phyloP scores from a whole-genome alignment of 2,888 invertebrate genomes.

The Athrips mouffetella region DNA sequence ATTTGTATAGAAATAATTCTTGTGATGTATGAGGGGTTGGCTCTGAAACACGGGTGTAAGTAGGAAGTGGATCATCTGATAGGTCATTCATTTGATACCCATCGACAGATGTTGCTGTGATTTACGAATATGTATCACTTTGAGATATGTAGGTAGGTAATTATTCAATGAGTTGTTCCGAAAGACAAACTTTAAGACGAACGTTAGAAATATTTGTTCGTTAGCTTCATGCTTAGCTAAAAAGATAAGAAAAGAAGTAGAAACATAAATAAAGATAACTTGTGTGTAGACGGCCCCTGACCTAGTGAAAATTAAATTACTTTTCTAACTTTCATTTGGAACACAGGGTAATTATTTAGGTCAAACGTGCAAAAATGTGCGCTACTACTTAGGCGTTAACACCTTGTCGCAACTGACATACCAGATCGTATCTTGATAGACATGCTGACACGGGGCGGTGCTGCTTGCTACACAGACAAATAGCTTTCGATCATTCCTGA shows the following conservation, averaged over 20 bases:
- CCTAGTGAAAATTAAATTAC: conserved; percentile 38
- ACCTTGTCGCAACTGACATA: conserved; percentile 2
- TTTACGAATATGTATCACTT: not conserved
- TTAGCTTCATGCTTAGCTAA: too few relatives aligned
- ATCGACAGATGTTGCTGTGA: not conserved
- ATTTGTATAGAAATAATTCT: conserved; percentile 47
- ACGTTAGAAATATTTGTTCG: too few relatives aligned
- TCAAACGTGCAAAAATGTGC: conserved; percentile 13
- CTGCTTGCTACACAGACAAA: not conserved
- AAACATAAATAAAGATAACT: not conserved
- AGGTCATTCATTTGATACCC: not conserved
- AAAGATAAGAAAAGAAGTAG: not conserved
- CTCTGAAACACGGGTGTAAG: conserved; percentile 6
- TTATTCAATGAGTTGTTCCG: too few relatives aligned
- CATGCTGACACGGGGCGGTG: not conserved
- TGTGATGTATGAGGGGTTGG: conserved; percentile 35
- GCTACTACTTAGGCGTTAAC: not conserved
- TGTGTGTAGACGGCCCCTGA: not conserved
- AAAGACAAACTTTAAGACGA: too few relatives aligned
- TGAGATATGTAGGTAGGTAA: too few relatives aligned
- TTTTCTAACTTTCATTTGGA: conserved; percentile 27
- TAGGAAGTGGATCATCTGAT: conserved; percentile 3
- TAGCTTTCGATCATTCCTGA: conserved; percentile 19
- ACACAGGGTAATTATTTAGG: conserved; percentile 19
- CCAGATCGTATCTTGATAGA: conserved; percentile 1